Base-by-base conservation (phyloP, 1,140 invertebrate genomes). In the Penaeus indicus region DNA sequence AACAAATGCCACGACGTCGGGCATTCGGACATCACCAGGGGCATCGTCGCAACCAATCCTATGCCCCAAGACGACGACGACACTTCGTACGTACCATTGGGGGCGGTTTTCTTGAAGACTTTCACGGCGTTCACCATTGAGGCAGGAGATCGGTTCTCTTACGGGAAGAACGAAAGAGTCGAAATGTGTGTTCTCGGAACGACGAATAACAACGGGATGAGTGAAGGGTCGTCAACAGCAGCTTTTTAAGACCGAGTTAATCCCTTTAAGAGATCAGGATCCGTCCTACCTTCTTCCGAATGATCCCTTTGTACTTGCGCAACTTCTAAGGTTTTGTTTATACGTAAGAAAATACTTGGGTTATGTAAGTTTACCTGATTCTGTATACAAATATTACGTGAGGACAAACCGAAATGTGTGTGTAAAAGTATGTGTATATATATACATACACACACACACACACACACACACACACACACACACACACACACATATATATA, bases 41-140 rank as follows among this genome's bases (percentile, higher is more conserved):
- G 38, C 38, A 42, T 8, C 38, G 38, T 42, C 54, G 54, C 54
- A 13, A 11, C 54, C 11, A 5, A 8, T 8, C 16, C 10, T 13
- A 8, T 54, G 54, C 54, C 11, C 54, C 54, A 16, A 54, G 11
- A 11, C 54, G 54, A 4, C 7, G 54, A 54, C 10, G n/a, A 54
- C 54, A 54, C 54, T 8, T 54, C 54, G 7, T 19, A 83, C 81
- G 22, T 69, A 84, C 83, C 83, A 84, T 84, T 84, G 16, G 83
- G 83, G 83, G 83, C 83, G 64, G 83, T 84, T 54, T 84, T 84
- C 64, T 84, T 84, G 83, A 69, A 84, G 27, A 84, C 83, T 60
- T 84, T 84, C 32, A 84, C 83, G n/a, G 83, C 63, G 83, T 84
- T 84, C 83, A 84, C 83, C 83, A 84, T 84, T 22, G 83, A 64